Conservation (phyloP, 2,888 invertebrate species). For the Orchestes rusci region DNA sequence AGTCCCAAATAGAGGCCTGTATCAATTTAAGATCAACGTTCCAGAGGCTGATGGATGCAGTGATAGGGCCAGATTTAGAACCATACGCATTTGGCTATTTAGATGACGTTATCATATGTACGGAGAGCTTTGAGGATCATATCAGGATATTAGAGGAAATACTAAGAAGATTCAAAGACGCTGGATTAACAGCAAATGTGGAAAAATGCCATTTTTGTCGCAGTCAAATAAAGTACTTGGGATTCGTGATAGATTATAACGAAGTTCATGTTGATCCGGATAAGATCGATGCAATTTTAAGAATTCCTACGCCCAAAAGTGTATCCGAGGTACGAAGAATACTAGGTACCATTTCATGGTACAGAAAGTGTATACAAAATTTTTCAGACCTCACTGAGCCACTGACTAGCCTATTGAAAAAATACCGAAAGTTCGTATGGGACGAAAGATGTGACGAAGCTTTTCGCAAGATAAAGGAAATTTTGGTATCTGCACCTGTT, state of each 20-base stretch:
- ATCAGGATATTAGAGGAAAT: not conserved
- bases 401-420: not conserved
- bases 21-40: too few species aligned
- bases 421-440: not conserved
- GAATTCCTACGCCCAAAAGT: too few species aligned
- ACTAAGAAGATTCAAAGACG: not conserved
- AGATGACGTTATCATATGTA: not conserved
- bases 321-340: not conserved
- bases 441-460: not conserved
- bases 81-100: not conserved
- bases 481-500: too few species aligned
- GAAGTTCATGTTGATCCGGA: too few species aligned
- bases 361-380: not conserved
- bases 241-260: not conserved
- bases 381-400: not conserved
- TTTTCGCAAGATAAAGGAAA: not conserved
- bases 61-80: not conserved
- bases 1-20: too few species aligned
- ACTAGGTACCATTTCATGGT: not conserved
- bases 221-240: not conserved
- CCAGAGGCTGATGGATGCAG: not conserved
- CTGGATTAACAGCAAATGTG: not conserved
- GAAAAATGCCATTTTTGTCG: not conserved
- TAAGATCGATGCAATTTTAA: too few species aligned
- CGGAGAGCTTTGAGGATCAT: not conserved